phyloP scores from a whole-genome alignment of 2,113 vertebrate species.

The Calyptomena viridis region DNA sequence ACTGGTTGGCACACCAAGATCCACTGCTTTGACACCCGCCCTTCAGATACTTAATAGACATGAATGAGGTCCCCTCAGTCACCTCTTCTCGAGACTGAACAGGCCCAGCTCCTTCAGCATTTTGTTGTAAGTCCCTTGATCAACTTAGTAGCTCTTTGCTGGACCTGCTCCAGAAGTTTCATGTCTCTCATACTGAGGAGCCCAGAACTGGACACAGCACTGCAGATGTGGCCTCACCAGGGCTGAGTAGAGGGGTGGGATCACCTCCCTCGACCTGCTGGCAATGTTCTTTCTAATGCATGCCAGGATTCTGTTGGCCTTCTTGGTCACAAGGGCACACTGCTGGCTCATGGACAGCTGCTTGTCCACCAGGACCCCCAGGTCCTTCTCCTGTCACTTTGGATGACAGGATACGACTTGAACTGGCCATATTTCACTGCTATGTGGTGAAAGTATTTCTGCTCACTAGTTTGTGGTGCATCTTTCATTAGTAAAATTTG shows the following conservation, averaged over 20 bases:
- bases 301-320: neutral
- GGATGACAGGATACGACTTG: neutral
- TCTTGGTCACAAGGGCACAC: neutral
- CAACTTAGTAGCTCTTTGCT: neutral
- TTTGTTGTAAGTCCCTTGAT: neutral
- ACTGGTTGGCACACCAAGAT: neutral
- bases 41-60: neutral
- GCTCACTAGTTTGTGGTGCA: neutral
- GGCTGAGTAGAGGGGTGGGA: neutral
- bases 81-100: neutral
- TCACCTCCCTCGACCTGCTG: neutral
- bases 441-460: neutral
- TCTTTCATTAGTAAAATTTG: neutral
- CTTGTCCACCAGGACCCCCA: neutral
- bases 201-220: neutral
- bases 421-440: neutral
- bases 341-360: neutral
- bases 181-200: neutral
- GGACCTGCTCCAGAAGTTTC: neutral
- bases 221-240: neutral
- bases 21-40: neutral
- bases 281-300: neutral
- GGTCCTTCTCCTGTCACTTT: neutral
- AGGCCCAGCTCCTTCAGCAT: neutral
- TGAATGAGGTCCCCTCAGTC: neutral